Percentiles rank a stretch among this genome's conserved stretches.
Evolutionary conservation across 2,113 vertebrate species (phyloP).

Genomic region (Pelodiscus sinensis): DNA sequence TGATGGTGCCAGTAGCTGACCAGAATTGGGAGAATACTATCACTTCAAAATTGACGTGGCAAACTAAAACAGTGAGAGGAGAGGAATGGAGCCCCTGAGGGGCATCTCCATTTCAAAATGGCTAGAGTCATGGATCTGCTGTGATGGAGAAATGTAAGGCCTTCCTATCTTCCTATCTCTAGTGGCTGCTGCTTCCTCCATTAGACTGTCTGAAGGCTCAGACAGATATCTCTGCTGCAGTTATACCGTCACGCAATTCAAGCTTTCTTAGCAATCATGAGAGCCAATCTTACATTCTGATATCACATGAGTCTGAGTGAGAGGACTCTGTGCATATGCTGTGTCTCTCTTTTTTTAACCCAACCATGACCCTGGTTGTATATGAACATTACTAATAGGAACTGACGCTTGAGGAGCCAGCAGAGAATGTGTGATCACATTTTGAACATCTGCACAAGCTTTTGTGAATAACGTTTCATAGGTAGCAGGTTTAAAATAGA

Average conservation of each 20-base stretch:
- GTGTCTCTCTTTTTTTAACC: neutral
- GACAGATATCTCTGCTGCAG: neutral
- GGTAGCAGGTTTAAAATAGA: too few relatives aligned
- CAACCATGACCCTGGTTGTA: neutral
- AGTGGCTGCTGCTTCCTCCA: neutral
- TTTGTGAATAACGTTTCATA: neutral
- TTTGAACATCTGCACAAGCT: neutral
- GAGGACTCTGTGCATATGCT: neutral
- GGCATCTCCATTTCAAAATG: neutral
- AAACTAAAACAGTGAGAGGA: neutral
- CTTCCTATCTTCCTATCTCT: neutral
- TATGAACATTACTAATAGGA: neutral
- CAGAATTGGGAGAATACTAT: neutral
- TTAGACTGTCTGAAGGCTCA: neutral
- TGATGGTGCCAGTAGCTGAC: neutral
- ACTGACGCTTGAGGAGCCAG: neutral
- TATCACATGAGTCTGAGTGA: neutral
- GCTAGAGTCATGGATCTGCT: fast-evolving
- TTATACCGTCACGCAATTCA: neutral
- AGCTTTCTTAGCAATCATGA: neutral
- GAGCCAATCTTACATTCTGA: neutral
- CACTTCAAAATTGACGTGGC: neutral
- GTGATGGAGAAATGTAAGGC: neutral
- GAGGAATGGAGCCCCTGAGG: neutral
- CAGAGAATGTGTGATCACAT: neutral